A percentile compares a stretch with the other conserved stretches of the same genome.
phyloP scores from a whole-genome alignment of 2,797 vertebrate genomes.

The Vespertilio murinus region DNA sequence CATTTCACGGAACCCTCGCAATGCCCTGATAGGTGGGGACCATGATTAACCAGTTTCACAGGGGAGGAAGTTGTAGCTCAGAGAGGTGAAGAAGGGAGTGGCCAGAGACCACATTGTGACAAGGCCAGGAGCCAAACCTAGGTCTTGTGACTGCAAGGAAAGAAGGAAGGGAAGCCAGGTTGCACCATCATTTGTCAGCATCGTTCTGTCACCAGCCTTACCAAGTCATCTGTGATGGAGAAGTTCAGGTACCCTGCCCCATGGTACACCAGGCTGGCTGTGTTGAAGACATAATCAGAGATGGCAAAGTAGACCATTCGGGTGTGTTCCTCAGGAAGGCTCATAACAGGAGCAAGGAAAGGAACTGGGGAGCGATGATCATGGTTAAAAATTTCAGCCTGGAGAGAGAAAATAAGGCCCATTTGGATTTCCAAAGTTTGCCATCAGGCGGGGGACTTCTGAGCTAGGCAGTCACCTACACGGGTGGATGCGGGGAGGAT shows the following conservation, averaged over 20 bases:
- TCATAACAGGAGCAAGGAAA: slow-evolving; percentile 63
- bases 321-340: slow-evolving; percentile 71
- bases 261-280: slow-evolving; percentile 77
- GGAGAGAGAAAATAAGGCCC: slow-evolving; percentile 19
- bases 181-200: neutral
- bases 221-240: slow-evolving; percentile 79
- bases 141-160: neutral
- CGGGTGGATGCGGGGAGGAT: neutral
- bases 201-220: slow-evolving; percentile 60
- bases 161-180: neutral
- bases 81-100: neutral
- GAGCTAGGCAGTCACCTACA: neutral
- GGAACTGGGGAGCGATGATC: slow-evolving; percentile 34
- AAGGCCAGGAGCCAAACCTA: neutral
- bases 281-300: slow-evolving; percentile 85
- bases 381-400: slow-evolving; percentile 84
- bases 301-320: slow-evolving; percentile 85
- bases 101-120: neutral
- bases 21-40: neutral
- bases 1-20: neutral
- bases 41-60: neutral
- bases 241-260: slow-evolving; percentile 75
- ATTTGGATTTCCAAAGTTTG: neutral
- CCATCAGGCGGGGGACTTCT: neutral
- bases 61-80: neutral